Conservation (phyloP, 2,888 invertebrate species). For the Limnephilus marmoratus region DNA sequence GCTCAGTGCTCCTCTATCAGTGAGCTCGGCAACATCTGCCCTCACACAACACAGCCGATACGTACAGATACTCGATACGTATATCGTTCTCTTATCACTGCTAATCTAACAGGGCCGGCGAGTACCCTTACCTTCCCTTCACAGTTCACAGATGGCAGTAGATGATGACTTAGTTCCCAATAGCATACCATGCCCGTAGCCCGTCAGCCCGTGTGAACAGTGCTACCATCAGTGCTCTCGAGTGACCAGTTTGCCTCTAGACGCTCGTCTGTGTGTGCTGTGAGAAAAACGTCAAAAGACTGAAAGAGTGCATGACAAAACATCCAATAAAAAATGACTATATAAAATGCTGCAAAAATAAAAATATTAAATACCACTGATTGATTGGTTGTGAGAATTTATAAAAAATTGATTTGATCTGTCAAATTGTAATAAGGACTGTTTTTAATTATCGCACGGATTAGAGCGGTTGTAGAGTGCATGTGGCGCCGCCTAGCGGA, state of each 20-base stretch:
- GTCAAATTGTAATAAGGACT: constrained; percentile 3
- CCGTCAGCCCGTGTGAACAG: constrained; percentile 12
- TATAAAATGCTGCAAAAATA: neutral
- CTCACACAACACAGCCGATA: constrained; percentile 28
- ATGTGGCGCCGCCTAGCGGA: constrained; percentile 53
- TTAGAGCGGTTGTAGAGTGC: neutral
- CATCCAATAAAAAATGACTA: neutral
- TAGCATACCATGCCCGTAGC: constrained; percentile 11
- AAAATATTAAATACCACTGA: neutral
- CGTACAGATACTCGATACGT: neutral
- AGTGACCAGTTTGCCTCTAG: constrained; percentile 16
- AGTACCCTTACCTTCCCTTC: neutral
- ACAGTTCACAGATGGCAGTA: neutral
- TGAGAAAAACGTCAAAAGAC: constrained; percentile 40
- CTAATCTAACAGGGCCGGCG: neutral
- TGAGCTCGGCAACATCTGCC: constrained; percentile 58
- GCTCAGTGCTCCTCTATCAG: constrained; percentile 57
- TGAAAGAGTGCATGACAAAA: constrained; percentile 22
- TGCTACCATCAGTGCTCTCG: neutral
- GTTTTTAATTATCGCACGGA: neutral
- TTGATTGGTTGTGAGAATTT: neutral
- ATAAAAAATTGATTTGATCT: neutral
- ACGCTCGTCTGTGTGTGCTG: constrained; percentile 37
- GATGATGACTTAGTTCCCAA: neutral
- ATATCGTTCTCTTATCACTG: constrained; percentile 8